phyloP scores from a whole-genome alignment of 1,140 invertebrate species.

The Spodoptera frugiperda region DNA sequence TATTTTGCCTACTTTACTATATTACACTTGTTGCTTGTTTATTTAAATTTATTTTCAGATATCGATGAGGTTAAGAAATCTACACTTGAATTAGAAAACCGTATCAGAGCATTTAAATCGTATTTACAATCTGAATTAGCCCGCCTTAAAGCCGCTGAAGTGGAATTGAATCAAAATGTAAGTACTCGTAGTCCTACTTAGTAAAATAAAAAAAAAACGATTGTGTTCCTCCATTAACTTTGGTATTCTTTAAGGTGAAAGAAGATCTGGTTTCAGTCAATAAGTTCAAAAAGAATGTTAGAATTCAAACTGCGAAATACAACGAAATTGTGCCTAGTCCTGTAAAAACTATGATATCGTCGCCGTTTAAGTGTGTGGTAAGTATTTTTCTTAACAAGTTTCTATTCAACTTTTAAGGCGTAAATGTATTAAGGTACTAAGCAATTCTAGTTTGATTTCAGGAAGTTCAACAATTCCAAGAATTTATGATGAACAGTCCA shows the following conservation, averaged over 20 bases:
- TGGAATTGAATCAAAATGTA: conserved; percentile 66
- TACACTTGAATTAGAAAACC: conserved; percentile 75
- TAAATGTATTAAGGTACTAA: neutral
- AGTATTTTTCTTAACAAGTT: conserved; percentile 47
- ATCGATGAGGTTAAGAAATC: conserved; percentile 78
- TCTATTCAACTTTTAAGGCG: neutral
- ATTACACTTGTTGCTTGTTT: neutral
- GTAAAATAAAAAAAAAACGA: too few species aligned
- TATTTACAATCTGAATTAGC: conserved; percentile 65
- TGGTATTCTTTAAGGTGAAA: conserved; percentile 54
- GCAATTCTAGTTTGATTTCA: conserved; percentile 49
- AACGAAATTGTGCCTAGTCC: conserved; percentile 73
- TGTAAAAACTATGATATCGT: conserved; percentile 68
- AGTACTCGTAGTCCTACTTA: too few species aligned
- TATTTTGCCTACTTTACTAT: neutral
- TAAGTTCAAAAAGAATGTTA: conserved; percentile 49
- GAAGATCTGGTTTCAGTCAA: conserved; percentile 46
- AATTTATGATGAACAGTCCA: conserved; percentile 76
- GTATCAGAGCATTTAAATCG: conserved; percentile 72
- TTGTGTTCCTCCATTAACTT: too few species aligned
- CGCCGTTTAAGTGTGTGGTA: conserved; percentile 72
- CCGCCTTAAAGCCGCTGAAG: conserved; percentile 62
- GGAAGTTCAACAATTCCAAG: conserved; percentile 84
- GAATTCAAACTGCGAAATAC: conserved; percentile 57
- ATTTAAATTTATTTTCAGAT: conserved; percentile 68